A percentile compares a stretch with the other conserved stretches of the same genome.
Evolutionary conservation across 1,140 invertebrate genomes (phyloP).

Genomic region (Acromyrmex heyeri): DNA sequence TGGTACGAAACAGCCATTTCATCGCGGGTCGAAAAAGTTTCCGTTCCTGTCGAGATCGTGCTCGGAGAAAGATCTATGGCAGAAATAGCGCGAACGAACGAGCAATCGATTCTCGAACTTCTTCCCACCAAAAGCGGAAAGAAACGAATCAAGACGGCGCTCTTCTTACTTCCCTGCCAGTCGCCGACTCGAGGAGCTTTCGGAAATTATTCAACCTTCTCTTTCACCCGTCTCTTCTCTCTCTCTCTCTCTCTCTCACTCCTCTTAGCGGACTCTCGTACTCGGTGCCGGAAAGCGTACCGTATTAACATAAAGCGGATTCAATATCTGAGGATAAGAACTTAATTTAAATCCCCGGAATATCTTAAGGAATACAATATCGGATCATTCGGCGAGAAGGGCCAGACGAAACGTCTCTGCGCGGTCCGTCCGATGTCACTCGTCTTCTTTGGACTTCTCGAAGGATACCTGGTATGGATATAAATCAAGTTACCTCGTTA

Average conservation of each 20-base stretch:
- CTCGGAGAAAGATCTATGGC: not conserved
- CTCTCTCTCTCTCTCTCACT: constrained; percentile 4
- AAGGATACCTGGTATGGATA: constrained; percentile 63
- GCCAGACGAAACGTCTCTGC: constrained; percentile 33
- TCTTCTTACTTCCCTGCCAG: constrained; percentile 49
- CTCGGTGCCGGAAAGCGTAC: constrained; percentile 65
- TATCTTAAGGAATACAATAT: constrained; percentile 76
- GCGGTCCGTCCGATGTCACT: constrained; percentile 20
- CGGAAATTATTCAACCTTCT: constrained; percentile 81
- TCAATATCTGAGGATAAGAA: constrained; percentile 80
- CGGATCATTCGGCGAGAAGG: constrained; percentile 53
- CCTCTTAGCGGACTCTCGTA: constrained; percentile 22
- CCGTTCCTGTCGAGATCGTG: not conserved
- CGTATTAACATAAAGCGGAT: constrained; percentile 83
- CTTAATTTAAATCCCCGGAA: constrained; percentile 80
- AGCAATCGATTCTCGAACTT: constrained; percentile 72
- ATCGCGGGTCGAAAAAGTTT: constrained; percentile 50
- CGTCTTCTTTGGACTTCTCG: constrained; percentile 29
- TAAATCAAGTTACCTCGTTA: constrained; percentile 77
- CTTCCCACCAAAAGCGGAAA: constrained; percentile 65
- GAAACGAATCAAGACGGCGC: constrained; percentile 67
- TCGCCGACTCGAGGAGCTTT: constrained; percentile 66
- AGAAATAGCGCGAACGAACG: constrained; percentile 60
- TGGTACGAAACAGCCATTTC: constrained; percentile 28
- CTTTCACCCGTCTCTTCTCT: constrained; percentile 1